phyloP scores from a whole-genome alignment of 2,113 vertebrate genomes.

The Sebastes fasciatus region DNA sequence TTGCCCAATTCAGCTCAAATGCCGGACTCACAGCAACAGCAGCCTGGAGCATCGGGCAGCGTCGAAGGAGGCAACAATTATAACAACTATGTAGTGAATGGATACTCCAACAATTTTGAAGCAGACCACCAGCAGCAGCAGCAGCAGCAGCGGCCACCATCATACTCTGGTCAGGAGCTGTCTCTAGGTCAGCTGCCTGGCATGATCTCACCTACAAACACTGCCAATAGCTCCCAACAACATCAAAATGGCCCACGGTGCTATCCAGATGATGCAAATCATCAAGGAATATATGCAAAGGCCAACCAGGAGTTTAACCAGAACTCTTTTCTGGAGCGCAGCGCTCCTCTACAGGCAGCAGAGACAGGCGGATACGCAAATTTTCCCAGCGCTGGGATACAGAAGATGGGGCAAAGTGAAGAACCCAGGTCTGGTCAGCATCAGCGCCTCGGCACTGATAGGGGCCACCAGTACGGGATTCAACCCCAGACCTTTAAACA shows the following conservation, averaged over 20 bases:
- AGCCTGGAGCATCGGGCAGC: slow-evolving; percentile 74
- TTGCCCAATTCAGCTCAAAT: slow-evolving; percentile 87
- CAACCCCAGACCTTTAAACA: slow-evolving; percentile 66
- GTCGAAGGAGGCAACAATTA: slow-evolving; percentile 80
- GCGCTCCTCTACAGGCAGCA: slow-evolving; percentile 62
- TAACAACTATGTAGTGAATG: slow-evolving; percentile 81
- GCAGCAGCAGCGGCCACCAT: slow-evolving; percentile 59
- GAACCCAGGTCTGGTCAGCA: slow-evolving; percentile 54
- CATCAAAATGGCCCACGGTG: slow-evolving; percentile 79
- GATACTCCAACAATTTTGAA: slow-evolving; percentile 80
- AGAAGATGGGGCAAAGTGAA: slow-evolving; percentile 78
- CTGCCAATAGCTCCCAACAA: slow-evolving; percentile 82
- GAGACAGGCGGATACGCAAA: slow-evolving; percentile 73
- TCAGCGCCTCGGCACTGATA: slow-evolving; percentile 54
- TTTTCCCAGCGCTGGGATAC: slow-evolving; percentile 74
- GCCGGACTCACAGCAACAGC: slow-evolving; percentile 88
- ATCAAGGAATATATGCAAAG: slow-evolving; percentile 84
- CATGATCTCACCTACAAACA: slow-evolving; percentile 80
- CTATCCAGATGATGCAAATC: slow-evolving; percentile 81
- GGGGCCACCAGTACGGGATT: slow-evolving; percentile 66
- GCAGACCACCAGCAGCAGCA: slow-evolving; percentile 77
- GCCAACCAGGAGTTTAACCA: slow-evolving; percentile 84
- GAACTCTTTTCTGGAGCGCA: slow-evolving; percentile 80
- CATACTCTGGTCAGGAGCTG: slow-evolving; percentile 75
- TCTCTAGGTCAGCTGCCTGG: slow-evolving; percentile 74